Evolutionary conservation across 1,140 invertebrate genomes (phyloP), one percentile per base, ranked within the genome.

Genomic region (Tigriopus japonicus): DNA sequence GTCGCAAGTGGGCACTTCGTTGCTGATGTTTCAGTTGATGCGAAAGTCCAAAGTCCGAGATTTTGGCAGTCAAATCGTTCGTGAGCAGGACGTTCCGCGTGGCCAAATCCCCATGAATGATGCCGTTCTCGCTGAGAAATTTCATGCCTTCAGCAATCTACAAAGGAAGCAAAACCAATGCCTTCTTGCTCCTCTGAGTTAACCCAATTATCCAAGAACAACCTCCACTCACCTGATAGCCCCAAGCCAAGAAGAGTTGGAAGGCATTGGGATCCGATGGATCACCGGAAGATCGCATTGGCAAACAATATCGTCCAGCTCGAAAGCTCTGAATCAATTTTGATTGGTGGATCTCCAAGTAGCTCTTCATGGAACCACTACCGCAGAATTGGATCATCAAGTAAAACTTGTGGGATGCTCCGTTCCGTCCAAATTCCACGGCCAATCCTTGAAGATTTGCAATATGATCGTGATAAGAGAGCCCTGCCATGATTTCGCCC

Each of bases 41-140:
- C 0, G 94, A 89, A 14, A 98, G 71, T 14, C 93, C 93, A 74
- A 97, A 97, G 70, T 97, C 93, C 62, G 90, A 94, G 64, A 98
- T 95, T 72, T 98, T 97, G 0, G 87, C 84, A 0, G 87, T 72
- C 68, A 89, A 87, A 62, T 92, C 78, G 41, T 93, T 87, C 1
- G 87, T 81, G 2, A 98, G 75, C n/a, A 98, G 74, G 60, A 97
- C 84, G 74, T 98, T 98, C 70, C 95, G 80, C 0, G 94, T 91
- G 0, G 94, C 94, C 54, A 98, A 75, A 77, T 98, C 94, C 15
- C 94, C 84, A 70, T 98, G 94, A 42, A 58, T 58, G 28, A 58
- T 41, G 28, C 17, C 24, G 15, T 41, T 58, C 17, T 42, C 41
- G 14, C 17, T 42, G 1, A 63, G 35, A 42, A 51, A 63, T 28